Base-by-base conservation (phyloP, 2,797 vertebrate genomes). In the Antrozous pallidus region DNA sequence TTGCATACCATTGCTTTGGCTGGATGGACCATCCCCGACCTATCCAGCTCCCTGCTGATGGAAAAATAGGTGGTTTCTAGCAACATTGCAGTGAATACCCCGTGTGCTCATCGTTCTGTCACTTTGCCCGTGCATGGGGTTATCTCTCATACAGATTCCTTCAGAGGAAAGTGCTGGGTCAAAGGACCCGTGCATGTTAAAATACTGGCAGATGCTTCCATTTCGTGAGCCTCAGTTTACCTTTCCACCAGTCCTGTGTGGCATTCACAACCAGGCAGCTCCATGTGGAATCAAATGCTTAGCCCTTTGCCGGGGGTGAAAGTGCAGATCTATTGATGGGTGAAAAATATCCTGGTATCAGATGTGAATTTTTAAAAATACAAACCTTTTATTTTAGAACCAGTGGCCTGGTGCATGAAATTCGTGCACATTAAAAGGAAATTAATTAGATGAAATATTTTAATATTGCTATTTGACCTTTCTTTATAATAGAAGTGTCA, bases 101-200 rank as follows among this genome's bases (percentile, higher is more conserved):
- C 13, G 51, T 47, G 31, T n/a, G 45, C 49, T 63, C 14, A 0
- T 49, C 0, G 0, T 78, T 56, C 49, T 26, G 33, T 65, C 80
- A 1, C 51, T 70, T 45, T 26, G 2, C 18, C 70, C 8, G 0
- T 0, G 3, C 3, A 0, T 2, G 3, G 54, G 8, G 22, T 31
- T 28, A 12, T 24, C 71, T 49, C 11, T 2, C 1, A 26, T 26
- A 6, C 31, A 12, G 4, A n/a, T 9, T 24, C 5, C 13, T 31
- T 7, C 56, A 70, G n/a, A 33, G 61, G 40, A 3, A 31, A 28
- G 28, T 47, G 36, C 26, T 33, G 54, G 56, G 22, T 49, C 58
- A 3, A 1, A 22, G 42, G 40, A 11, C 71, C 83, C 9, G 2
- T 36, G 58, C 5, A 0, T 10, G 0, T 79, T 71, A 5, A 33